Percentiles rank a stretch among this genome's conserved stretches.
phyloP scores from a whole-genome alignment of 2,888 invertebrate genomes.

The Melanostoma mellinum region DNA sequence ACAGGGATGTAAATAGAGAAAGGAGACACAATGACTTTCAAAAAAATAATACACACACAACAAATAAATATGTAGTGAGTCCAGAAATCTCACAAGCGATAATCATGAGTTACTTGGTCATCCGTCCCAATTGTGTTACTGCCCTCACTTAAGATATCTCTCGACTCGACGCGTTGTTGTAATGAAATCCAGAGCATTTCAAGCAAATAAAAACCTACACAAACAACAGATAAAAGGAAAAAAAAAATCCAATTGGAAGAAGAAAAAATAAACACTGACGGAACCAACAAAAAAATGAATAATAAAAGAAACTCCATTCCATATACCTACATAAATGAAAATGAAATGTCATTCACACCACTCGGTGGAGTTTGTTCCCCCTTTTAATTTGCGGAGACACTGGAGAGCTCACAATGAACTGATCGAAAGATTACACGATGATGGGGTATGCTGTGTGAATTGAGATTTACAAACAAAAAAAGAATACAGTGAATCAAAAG shows the following conservation, averaged over 20 bases:
- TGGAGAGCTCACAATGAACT: slow-evolving; percentile 69
- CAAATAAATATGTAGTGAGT: background rate
- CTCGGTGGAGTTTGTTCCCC: slow-evolving; percentile 54
- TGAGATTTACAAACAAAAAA: slow-evolving; percentile 25
- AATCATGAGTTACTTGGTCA: slow-evolving; percentile 67
- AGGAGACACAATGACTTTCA: slow-evolving; percentile 40
- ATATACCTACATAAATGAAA: slow-evolving; percentile 48
- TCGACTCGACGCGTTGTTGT: background rate
- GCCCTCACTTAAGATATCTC: slow-evolving; percentile 17
- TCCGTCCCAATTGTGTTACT: slow-evolving; percentile 25
- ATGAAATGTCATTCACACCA: slow-evolving; percentile 72
- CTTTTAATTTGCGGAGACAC: slow-evolving; percentile 39
- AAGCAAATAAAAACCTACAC: slow-evolving; percentile 12
- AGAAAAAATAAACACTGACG: background rate
- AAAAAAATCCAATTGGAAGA: slow-evolving; percentile 54
- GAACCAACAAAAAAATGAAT: slow-evolving; percentile 47
- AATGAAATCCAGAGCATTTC: slow-evolving; percentile 39
- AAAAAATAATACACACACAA: slow-evolving; percentile 6
- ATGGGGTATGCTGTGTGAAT: background rate
- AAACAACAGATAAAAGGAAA: slow-evolving; percentile 70
- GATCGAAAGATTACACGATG: slow-evolving; percentile 38
- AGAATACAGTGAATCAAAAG: slow-evolving; percentile 9
- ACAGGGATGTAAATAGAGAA: slow-evolving; percentile 22
- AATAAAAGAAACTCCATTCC: slow-evolving; percentile 58
- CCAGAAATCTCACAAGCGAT: slow-evolving; percentile 2